phyloP scores from a whole-genome alignment of 2,888 invertebrate species.

The Anoplius nigerrimus region DNA sequence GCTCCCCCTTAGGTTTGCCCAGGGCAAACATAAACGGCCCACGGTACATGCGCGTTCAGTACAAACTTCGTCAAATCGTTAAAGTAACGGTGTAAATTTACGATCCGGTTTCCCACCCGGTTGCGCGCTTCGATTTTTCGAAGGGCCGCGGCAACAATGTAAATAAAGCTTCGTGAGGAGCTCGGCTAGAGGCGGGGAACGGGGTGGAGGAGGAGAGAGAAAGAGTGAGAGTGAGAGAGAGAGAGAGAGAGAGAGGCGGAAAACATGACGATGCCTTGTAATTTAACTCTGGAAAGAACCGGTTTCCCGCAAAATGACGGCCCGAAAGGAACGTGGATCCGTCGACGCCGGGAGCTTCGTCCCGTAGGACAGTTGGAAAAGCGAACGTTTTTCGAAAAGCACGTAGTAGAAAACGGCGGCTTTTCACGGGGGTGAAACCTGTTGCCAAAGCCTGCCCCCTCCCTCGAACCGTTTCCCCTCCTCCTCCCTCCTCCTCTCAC shows the following conservation, averaged over 20 bases:
- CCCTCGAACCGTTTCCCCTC: slow-evolving; percentile 37
- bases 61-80: background rate
- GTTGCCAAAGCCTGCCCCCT: slow-evolving; percentile 64
- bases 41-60: too few relatives aligned
- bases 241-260: slow-evolving; percentile 44
- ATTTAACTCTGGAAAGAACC: slow-evolving; percentile 66
- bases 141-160: slow-evolving; percentile 1
- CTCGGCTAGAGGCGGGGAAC: background rate
- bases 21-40: too few relatives aligned
- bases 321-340: slow-evolving; percentile 13
- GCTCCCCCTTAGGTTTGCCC: background rate
- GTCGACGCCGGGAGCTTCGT: background rate
- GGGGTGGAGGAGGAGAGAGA: slow-evolving; percentile 11
- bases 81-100: slow-evolving; percentile 27
- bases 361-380: slow-evolving; percentile 37
- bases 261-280: slow-evolving; percentile 60
- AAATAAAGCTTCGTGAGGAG: background rate
- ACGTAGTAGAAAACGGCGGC: slow-evolving; percentile 36
- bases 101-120: slow-evolving; percentile 27
- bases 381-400: slow-evolving; percentile 69
- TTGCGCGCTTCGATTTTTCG: slow-evolving; percentile 21
- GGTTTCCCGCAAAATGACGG: slow-evolving; percentile 70
- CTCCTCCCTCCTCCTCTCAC: slow-evolving; percentile 20
- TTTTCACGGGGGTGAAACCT: slow-evolving; percentile 68
- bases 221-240: slow-evolving; percentile 22